Evolutionary conservation across 2,113 vertebrate species (phyloP).

Genomic region (Callopanchax toddi): DNA sequence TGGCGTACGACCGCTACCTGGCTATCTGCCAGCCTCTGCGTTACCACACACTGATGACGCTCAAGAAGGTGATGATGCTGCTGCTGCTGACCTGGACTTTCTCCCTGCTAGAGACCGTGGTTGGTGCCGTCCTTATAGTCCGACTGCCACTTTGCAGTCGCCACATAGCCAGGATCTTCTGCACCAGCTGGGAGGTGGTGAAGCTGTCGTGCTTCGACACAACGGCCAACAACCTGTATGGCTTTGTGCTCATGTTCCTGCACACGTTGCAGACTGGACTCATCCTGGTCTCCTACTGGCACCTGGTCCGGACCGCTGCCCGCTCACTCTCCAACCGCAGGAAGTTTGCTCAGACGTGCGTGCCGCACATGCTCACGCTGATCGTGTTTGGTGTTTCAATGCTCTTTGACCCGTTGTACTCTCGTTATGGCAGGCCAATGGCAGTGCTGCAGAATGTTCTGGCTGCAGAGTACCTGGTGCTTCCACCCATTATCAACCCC

Average conservation of each 20-base stretch:
- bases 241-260: conserved; percentile 31
- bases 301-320: conserved; percentile 42
- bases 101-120: conserved; percentile 23
- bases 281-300: conserved; percentile 57
- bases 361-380: conserved; percentile 67
- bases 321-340: conserved; percentile 29
- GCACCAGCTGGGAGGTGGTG: conserved; percentile 72
- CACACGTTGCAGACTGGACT: conserved; percentile 43
- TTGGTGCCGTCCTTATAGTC: conserved; percentile 14
- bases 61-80: conserved; percentile 32
- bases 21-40: conserved; percentile 69
- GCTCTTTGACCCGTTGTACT: conserved; percentile 58
- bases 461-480: conserved; percentile 63
- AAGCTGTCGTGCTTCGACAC: conserved; percentile 56
- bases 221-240: conserved; percentile 55
- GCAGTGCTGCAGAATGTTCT: conserved; percentile 42
- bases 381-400: conserved; percentile 43
- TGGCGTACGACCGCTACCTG: conserved; percentile 74
- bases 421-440: conserved; percentile 48
- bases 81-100: conserved; percentile 63
- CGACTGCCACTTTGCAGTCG: conserved; percentile 47
- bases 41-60: conserved; percentile 62
- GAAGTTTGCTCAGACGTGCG: conserved; percentile 68
- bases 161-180: conserved; percentile 57
- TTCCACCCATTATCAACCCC: conserved; percentile 72